A percentile compares a stretch with the other conserved stretches of the same genome.
These are phyloP conservation scores for Entomyzon cyanotis DNA, from an alignment of 2,113 vertebrate genomes.

Conservation along the genomic window DNA sequence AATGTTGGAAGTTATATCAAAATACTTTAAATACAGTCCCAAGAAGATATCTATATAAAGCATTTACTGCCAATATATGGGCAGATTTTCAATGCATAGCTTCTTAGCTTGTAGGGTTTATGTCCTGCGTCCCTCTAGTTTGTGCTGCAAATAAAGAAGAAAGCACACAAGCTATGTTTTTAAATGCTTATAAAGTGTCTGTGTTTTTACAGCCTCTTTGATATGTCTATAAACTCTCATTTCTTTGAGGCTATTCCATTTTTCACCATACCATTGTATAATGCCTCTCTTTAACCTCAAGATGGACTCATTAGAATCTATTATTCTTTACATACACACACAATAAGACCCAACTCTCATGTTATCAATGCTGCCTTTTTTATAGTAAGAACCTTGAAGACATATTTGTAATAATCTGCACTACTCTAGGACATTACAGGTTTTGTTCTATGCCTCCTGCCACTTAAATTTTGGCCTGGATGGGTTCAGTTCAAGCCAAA, in stretches of 20 bases:
- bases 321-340: not conserved
- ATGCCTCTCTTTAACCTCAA: not conserved
- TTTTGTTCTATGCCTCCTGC: not conserved
- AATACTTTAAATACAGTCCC: not conserved
- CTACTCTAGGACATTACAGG: not conserved
- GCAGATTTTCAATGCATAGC: not conserved
- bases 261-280: not conserved
- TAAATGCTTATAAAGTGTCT: not conserved
- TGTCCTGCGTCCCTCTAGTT: not conserved
- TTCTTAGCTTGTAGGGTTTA: not conserved
- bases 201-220: not conserved
- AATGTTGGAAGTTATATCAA: not conserved
- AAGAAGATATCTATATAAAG: not conserved
- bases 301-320: not conserved
- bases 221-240: not conserved
- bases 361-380: not conserved
- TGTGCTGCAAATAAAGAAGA: not conserved
- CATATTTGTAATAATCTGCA: not conserved
- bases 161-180: not conserved
- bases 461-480: not conserved
- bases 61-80: not conserved
- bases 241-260: not conserved
- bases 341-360: not conserved
- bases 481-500: not conserved
- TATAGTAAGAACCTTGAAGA: not conserved